These are phyloP conservation scores for Antechinus flavipes DNA, from an alignment of 2,113 vertebrate genomes.

Conservation along the genomic window DNA sequence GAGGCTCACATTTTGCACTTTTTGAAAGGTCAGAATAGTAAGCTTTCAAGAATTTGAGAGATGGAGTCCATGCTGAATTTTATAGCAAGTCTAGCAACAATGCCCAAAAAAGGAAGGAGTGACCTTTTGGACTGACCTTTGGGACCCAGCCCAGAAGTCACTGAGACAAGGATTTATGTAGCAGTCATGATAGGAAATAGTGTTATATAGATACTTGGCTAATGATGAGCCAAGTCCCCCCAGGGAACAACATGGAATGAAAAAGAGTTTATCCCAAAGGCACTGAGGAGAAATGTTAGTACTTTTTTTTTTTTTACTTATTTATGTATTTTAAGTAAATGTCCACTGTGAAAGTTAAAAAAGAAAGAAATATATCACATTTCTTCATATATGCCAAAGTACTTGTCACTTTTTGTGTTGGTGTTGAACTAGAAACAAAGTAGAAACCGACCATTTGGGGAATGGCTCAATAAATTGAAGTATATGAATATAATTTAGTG, in stretches of 20 bases:
- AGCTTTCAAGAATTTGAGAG: neutral
- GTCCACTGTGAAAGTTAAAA: neutral
- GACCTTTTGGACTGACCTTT: neutral
- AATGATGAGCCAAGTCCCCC: neutral
- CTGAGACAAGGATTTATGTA: neutral
- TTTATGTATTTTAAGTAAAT: neutral
- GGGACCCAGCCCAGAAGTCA: neutral
- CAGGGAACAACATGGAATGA: neutral
- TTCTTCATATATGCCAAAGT: neutral
- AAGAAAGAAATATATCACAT: neutral
- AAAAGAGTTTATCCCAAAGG: neutral
- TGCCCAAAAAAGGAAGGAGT: neutral
- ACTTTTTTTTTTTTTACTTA: neutral
- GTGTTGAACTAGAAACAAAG: neutral
- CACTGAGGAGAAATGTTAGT: neutral
- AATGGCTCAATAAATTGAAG: too few relatives aligned
- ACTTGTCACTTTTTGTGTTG: neutral
- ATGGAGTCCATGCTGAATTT: neutral
- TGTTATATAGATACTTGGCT: neutral
- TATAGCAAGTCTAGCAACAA: neutral
- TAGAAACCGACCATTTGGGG: neutral
- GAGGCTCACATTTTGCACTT: neutral
- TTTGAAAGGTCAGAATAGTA: neutral
- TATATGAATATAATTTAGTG: too few relatives aligned
- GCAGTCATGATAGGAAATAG: neutral